phyloP scores from a whole-genome alignment of 2,113 vertebrate genomes.

The Oenanthe melanoleuca region DNA sequence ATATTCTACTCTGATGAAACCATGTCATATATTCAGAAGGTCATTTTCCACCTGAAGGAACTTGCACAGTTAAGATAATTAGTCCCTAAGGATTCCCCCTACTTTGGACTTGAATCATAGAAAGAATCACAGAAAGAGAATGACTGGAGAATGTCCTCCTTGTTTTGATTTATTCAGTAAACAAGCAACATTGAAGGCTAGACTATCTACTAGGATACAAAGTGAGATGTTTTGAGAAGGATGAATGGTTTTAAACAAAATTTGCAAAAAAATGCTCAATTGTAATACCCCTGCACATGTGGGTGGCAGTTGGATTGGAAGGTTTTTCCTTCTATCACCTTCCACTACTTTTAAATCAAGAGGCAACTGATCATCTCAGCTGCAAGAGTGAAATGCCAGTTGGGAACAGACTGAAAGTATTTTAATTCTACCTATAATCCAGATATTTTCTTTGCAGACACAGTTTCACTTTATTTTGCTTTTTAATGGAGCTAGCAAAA shows the following conservation, averaged over 20 bases:
- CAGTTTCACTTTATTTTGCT: neutral
- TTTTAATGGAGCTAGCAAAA: neutral
- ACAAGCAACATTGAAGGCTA: neutral
- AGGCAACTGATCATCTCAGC: neutral
- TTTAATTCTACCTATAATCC: neutral
- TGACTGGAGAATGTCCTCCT: neutral
- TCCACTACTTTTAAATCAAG: neutral
- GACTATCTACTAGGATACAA: neutral
- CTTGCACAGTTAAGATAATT: neutral
- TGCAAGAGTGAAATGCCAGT: neutral
- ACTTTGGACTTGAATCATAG: neutral
- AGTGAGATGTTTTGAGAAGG: neutral
- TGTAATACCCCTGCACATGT: neutral
- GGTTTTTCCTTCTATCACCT: neutral
- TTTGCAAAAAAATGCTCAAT: rapidly evolving
- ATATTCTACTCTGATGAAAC: neutral
- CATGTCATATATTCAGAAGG: neutral
- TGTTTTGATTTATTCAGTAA: neutral
- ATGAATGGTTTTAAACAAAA: neutral
- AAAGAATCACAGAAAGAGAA: neutral
- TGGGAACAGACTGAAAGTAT: neutral
- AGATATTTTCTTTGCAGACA: neutral
- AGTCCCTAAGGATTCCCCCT: neutral
- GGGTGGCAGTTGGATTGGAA: neutral
- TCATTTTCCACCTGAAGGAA: neutral